Conservation (phyloP, 2,888 invertebrate genomes). For the Balanococcus diminutus region DNA sequence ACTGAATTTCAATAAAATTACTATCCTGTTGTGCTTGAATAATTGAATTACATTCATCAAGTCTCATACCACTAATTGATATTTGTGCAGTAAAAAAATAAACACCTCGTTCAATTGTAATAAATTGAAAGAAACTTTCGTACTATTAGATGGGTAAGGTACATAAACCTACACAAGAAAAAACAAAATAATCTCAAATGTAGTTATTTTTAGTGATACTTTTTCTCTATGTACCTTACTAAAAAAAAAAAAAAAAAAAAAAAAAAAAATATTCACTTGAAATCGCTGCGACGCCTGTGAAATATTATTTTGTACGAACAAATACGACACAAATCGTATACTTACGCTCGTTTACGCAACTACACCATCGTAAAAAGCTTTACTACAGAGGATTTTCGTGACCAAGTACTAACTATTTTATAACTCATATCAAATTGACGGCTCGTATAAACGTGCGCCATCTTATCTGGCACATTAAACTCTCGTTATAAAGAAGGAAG, state of each 20-base stretch:
- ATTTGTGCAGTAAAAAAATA: no score
- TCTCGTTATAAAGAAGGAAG: background rate
- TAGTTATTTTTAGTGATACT: background rate
- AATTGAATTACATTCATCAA: no score
- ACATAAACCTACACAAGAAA: no score
- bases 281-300: background rate
- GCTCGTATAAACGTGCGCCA: background rate
- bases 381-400: background rate
- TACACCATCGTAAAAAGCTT: background rate
- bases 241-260: no score
- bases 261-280: no score
- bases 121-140: no score
- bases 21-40: no score
- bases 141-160: no score
- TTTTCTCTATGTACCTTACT: background rate
- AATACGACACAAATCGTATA: slow-evolving; percentile 5
- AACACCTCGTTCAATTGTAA: no score
- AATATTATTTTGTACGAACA: background rate
- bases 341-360: background rate
- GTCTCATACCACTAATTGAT: no score
- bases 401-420: slow-evolving; percentile 5
- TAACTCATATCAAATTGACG: background rate
- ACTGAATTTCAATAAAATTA: no score
- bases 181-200: no score
- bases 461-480: slow-evolving; percentile 1